A percentile compares a stretch with the other conserved stretches of the same genome.
Evolutionary conservation across 1,140 invertebrate genomes (phyloP).

Genomic region (Prorops nasuta): DNA sequence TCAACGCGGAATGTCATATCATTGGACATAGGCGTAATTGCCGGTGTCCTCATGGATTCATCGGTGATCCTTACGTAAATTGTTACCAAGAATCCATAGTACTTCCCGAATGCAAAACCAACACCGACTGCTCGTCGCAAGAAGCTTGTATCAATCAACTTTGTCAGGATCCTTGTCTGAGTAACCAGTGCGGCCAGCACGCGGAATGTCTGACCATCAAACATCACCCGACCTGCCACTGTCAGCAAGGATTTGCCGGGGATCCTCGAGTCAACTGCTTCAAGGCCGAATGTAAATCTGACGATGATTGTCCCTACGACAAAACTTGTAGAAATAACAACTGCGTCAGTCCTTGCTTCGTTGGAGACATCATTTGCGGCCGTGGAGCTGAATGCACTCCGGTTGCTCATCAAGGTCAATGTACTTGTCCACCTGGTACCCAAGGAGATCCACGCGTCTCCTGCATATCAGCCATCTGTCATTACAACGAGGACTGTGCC

Average conservation of each 20-base stretch:
- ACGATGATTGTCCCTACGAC: constrained; percentile 83
- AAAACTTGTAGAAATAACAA: constrained; percentile 77
- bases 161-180: constrained; percentile 79
- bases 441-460: constrained; percentile 79
- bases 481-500: constrained; percentile 87
- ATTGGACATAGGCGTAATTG: constrained; percentile 75
- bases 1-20: constrained; percentile 75
- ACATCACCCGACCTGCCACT: constrained; percentile 77
- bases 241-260: constrained; percentile 80
- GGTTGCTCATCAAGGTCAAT: constrained; percentile 73
- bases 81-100: constrained; percentile 65
- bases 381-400: constrained; percentile 75
- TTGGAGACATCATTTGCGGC: constrained; percentile 67
- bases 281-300: constrained; percentile 80
- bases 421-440: constrained; percentile 78
- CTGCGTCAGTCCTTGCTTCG: constrained; percentile 76
- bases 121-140: constrained; percentile 71
- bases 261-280: constrained; percentile 83
- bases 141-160: constrained; percentile 75
- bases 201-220: constrained; percentile 73
- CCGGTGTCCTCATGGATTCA: constrained; percentile 70
- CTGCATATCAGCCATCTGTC: constrained; percentile 81
- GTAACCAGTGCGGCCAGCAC: constrained; percentile 75
- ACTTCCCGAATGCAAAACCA: constrained; percentile 67
- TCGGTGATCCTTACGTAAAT: constrained; percentile 78